A percentile compares a stretch with the other conserved stretches of the same genome.
These are phyloP conservation scores for Numenius phaeopus DNA, from an alignment of 2,797 vertebrate genomes.

Conservation along the genomic window DNA sequence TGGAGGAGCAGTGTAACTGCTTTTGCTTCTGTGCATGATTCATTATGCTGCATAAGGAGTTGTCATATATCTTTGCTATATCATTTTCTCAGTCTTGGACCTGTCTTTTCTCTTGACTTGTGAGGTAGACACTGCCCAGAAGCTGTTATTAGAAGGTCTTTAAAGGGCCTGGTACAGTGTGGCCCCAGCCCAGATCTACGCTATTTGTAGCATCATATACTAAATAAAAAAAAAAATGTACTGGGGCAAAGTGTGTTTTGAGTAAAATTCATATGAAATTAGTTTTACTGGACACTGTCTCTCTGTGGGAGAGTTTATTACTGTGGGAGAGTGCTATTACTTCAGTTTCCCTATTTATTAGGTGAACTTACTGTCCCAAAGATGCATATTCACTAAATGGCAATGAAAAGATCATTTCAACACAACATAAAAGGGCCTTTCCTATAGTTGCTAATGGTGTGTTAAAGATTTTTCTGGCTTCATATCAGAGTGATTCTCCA, in stretches of 20 bases:
- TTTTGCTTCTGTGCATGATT: neutral
- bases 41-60: neutral
- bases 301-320: neutral
- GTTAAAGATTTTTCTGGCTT: neutral
- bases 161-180: neutral
- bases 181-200: neutral
- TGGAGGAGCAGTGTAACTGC: neutral
- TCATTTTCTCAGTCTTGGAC: neutral
- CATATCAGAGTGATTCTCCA: neutral
- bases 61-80: neutral
- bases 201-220: neutral
- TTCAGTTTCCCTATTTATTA: neutral
- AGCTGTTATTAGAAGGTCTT: neutral
- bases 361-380: neutral
- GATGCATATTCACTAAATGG: neutral
- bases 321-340: neutral
- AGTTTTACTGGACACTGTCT: neutral
- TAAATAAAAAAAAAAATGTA: neutral
- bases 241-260: neutral
- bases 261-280: neutral
- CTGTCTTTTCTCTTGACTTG: neutral
- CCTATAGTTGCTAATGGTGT: neutral
- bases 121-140: neutral
- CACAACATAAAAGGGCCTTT: neutral
- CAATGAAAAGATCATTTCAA: neutral